These are phyloP conservation scores for Proteles cristata DNA, from an alignment of 2,113 vertebrate species.

Conservation along the genomic window DNA sequence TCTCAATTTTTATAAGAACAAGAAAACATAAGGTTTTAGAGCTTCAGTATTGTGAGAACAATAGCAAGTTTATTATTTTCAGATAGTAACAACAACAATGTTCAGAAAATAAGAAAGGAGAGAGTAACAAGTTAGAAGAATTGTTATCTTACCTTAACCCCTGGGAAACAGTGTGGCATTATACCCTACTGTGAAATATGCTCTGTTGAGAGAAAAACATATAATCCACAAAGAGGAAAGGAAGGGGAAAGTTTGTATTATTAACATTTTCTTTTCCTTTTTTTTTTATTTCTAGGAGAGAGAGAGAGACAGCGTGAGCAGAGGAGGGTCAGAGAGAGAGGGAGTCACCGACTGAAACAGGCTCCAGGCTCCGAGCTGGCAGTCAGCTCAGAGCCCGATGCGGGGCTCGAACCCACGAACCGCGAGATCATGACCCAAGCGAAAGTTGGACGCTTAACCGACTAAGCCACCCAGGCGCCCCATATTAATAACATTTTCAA, in stretches of 20 bases:
- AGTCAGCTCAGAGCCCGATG: too few relatives aligned
- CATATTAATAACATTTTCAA: conserved; percentile 77
- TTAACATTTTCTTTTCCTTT: conserved; percentile 77
- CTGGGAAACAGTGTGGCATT: not conserved
- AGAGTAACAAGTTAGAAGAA: not conserved
- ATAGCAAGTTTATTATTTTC: not conserved
- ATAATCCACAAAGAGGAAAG: conserved; percentile 26
- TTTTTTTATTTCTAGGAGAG: too few relatives aligned
- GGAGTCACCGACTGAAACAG: too few relatives aligned
- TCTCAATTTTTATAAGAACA: conserved; percentile 42
- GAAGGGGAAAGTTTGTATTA: conserved; percentile 48
- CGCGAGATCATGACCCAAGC: too few relatives aligned
- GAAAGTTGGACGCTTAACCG: too few relatives aligned
- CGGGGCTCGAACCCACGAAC: too few relatives aligned
- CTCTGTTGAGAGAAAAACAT: conserved; percentile 9
- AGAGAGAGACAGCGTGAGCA: too few relatives aligned
- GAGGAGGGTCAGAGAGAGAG: too few relatives aligned
- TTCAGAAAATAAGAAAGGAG: not conserved
- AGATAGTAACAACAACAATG: conserved; percentile 10
- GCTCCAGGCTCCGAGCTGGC: too few relatives aligned
- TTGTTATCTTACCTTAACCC: not conserved
- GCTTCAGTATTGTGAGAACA: not conserved
- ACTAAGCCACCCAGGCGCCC: too few relatives aligned
- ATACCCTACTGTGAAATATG: conserved; percentile 37
- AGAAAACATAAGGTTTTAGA: conserved; percentile 9